Base-by-base conservation (phyloP, 1,140 invertebrate genomes). In the Panagrolaimus sp. region DNA sequence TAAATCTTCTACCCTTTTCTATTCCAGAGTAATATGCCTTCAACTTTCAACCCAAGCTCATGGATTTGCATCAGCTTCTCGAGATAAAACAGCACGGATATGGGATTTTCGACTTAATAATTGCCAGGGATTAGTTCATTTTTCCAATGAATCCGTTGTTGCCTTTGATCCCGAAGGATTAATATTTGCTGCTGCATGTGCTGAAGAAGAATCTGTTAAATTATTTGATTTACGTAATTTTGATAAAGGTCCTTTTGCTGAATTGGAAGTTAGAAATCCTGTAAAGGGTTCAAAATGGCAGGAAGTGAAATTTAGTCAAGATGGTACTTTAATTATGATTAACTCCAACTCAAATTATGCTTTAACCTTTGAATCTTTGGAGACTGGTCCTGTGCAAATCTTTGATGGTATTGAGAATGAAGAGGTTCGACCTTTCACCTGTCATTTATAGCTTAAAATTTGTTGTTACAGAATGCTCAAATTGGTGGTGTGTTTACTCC, bases 111-210 rank as follows among this genome's bases (percentile, higher is more conserved):
- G 93, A 55, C 96, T 94, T 45, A 92, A 93, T 0, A 96, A 95
- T 84, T 96, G 94, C 84, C 86, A 87, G 80, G 85, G 95, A 1
- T 85, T 96, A 67, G 97, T 98, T 92, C 91, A 96, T 85, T 87
- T 96, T 12, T 89, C 91, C 1, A 94, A 94, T 0, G 86, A 92
- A 75, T 94, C 95, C 12, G 92, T 98, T 1, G 94, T 94, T 26
- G 93, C 93, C 0, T 97, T 96, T 86, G 95, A 98, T 87, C 95
- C 95, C 0, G 94, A 98, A 84, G 95, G 95, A 14, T 85, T 98
- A 0, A 96, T 98, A 74, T 97, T 98, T 87, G 94, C 94, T 43
- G 94, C 93, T 48, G 94, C 94, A 32, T 58, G 52, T 26, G 91
- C 96, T 12, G 97, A 96, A 85, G 96, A 93, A 14, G 94, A 98